These are phyloP conservation scores for Laticauda colubrina DNA, from an alignment of 2,113 vertebrate species.

Conservation along the genomic window DNA sequence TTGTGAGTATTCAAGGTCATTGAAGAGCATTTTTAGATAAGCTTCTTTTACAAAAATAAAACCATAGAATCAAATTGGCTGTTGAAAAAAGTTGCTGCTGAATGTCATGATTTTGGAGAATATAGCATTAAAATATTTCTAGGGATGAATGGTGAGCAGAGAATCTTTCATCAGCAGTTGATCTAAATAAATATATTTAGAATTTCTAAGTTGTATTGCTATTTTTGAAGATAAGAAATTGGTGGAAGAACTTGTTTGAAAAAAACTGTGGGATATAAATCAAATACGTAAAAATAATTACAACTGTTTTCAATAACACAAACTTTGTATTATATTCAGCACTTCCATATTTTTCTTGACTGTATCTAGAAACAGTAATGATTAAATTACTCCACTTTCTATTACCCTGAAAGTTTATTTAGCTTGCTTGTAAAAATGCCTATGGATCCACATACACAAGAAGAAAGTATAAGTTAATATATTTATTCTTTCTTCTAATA, in stretches of 20 bases:
- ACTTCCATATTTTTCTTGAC: not conserved
- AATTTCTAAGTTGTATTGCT: conserved; percentile 1
- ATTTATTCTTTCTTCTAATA: not conserved
- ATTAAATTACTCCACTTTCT: not conserved
- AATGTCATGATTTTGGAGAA: not conserved
- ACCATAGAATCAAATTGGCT: not conserved
- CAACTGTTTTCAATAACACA: not conserved
- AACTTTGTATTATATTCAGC: not conserved
- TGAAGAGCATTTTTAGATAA: not conserved
- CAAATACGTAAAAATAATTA: not conserved
- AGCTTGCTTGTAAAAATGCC: not conserved
- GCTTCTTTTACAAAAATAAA: not conserved
- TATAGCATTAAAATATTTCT: not conserved
- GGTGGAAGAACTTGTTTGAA: not conserved
- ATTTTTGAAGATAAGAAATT: conserved; percentile 8
- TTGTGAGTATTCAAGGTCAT: not conserved
- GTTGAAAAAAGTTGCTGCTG: not conserved
- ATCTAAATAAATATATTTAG: not conserved
- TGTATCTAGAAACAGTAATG: not conserved
- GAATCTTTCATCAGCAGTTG: not conserved
- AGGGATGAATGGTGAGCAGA: not conserved
- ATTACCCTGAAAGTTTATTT: not conserved
- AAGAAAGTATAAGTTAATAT: not conserved
- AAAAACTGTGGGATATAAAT: not conserved
- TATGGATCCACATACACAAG: not conserved